phyloP scores from a whole-genome alignment of 2,888 invertebrate genomes.

The Trichopria drosophilae region DNA sequence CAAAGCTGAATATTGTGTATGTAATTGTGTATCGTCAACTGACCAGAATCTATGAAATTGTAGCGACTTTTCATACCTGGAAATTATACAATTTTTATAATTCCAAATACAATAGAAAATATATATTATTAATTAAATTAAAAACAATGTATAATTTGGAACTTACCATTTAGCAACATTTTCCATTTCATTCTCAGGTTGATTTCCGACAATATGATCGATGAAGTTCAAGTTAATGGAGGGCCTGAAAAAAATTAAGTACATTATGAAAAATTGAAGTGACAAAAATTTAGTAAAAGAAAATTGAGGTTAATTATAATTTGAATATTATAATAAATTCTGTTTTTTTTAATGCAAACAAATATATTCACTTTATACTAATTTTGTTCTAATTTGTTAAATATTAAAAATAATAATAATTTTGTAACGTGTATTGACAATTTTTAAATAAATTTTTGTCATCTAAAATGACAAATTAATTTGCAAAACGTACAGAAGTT shows the following conservation, averaged over 20 bases:
- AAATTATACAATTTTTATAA: conserved; percentile 23
- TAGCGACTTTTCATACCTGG: conserved; percentile 72
- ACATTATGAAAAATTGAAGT: conserved; percentile 13
- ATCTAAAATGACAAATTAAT: conserved; percentile 5
- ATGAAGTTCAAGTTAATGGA: conserved; percentile 79
- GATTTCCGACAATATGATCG: conserved; percentile 97
- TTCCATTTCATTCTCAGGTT: conserved; percentile 91
- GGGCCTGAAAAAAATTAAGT: conserved; percentile 72
- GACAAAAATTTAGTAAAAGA: conserved; percentile 10
- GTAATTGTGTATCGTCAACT: conserved; percentile 93
- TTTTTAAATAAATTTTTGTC: not conserved
- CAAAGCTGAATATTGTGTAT: conserved; percentile 95
- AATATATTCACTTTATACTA: not conserved
- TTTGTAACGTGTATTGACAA: not conserved
- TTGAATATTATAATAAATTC: not conserved
- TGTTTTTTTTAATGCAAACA: not conserved
- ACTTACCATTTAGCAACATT: conserved; percentile 80
- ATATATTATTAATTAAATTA: too few species aligned
- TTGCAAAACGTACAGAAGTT: conserved; percentile 63
- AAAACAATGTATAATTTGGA: not conserved
- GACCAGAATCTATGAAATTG: conserved; percentile 94
- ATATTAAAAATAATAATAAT: conserved; percentile 1
- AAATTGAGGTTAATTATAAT: conserved; percentile 6
- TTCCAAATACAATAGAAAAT: too few species aligned
- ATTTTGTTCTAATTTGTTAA: too few species aligned